Evolutionary conservation across 2,113 vertebrate species (phyloP).

Genomic region (Amia ocellicauda): DNA sequence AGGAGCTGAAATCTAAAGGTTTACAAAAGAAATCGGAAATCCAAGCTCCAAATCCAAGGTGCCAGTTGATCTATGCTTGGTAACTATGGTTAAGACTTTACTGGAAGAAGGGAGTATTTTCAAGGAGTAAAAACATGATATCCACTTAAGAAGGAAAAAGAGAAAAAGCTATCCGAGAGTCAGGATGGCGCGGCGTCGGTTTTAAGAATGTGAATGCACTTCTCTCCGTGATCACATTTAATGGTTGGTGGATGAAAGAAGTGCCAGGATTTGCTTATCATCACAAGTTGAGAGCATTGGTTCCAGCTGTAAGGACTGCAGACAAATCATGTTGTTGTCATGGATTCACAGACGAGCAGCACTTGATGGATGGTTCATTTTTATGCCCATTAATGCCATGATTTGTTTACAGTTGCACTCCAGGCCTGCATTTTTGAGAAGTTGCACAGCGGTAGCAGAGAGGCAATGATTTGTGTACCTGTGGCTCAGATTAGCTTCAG

Average conservation of each 20-base stretch:
- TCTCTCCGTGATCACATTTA: conserved; percentile 30
- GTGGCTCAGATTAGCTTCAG: conserved; percentile 51
- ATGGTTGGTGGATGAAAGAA: conserved; percentile 31
- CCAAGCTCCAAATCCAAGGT: too few species aligned
- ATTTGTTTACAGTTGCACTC: conserved; percentile 50
- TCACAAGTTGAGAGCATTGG: conserved; percentile 23
- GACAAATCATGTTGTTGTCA: conserved; percentile 47
- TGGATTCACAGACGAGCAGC: conserved; percentile 27
- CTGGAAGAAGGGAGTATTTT: too few species aligned
- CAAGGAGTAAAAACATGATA: too few species aligned
- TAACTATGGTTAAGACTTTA: too few species aligned
- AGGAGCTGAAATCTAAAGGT: too few species aligned
- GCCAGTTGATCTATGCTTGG: too few species aligned
- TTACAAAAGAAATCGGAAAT: too few species aligned
- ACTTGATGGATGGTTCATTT: conserved; percentile 50
- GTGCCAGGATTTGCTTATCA: conserved; percentile 29
- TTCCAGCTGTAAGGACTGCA: conserved; percentile 34
- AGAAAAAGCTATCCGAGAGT: too few species aligned
- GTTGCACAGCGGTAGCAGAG: conserved; percentile 16
- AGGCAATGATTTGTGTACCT: conserved; percentile 49
- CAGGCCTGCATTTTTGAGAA: conserved; percentile 30
- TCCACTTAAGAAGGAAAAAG: too few species aligned
- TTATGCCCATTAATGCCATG: conserved; percentile 46
- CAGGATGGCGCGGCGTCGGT: too few species aligned
- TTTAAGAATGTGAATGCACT: neutral